These are phyloP conservation scores for Drosophila parabipectinata DNA, from an alignment of 1,140 invertebrate genomes.

Conservation along the genomic window DNA sequence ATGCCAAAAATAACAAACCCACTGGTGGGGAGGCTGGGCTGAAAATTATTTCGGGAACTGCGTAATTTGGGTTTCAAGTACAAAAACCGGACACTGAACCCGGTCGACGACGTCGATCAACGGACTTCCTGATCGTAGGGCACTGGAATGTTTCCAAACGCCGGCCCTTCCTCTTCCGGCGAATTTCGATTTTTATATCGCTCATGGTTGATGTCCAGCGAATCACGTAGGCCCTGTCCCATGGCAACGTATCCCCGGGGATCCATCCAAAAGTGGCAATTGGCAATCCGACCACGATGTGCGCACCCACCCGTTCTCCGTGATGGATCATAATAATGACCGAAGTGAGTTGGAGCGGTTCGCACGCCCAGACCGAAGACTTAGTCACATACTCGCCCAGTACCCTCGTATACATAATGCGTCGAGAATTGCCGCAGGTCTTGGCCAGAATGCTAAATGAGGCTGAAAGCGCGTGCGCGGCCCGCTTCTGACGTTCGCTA, in stretches of 20 bases:
- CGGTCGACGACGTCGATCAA: conserved; percentile 25
- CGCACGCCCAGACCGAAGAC: conserved; percentile 54
- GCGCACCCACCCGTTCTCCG: conserved; percentile 25
- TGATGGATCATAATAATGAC: conserved; percentile 51
- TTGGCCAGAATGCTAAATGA: conserved; percentile 58
- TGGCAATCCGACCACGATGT: conserved; percentile 40
- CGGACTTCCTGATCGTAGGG: conserved; percentile 60
- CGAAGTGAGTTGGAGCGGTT: conserved; percentile 44
- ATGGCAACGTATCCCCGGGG: conserved; percentile 15
- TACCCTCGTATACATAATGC: conserved; percentile 48
- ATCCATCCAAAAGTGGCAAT: conserved; percentile 14
- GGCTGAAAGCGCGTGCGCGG: conserved; percentile 61
- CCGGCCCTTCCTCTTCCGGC: conserved; percentile 50
- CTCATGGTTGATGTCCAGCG: conserved; percentile 30
- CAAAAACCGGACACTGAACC: conserved; percentile 75
- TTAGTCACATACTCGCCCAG: conserved; percentile 44
- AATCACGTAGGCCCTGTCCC: conserved; percentile 52
- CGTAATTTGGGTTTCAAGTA: conserved; percentile 81
- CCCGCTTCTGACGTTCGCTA: conserved; percentile 44
- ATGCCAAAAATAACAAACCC: conserved; percentile 49
- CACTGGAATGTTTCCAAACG: neutral
- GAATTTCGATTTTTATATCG: neutral
- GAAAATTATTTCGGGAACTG: conserved; percentile 67
- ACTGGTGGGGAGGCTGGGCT: conserved; percentile 22
- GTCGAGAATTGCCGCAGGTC: conserved; percentile 14